Conservation (phyloP, 1,140 invertebrate species). For the Micrasema longulum region DNA sequence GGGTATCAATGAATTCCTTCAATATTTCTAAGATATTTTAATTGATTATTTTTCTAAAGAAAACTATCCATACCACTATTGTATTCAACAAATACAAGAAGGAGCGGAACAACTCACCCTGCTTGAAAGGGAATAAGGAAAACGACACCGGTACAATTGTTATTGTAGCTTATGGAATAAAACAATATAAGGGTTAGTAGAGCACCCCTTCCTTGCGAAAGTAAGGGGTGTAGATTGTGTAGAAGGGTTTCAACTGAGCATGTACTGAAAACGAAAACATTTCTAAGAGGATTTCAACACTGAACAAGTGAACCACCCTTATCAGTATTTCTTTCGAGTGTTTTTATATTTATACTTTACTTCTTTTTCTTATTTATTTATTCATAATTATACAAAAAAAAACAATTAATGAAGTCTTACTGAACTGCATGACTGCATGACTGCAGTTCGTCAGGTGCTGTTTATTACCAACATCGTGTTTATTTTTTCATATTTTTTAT, state of each 20-base stretch:
- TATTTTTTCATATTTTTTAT: no score
- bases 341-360: no score
- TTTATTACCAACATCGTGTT: no score
- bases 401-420: no score
- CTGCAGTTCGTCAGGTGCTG: no score
- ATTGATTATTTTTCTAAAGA: no score
- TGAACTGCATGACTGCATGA: no score
- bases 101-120: neutral
- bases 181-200: conserved; percentile 55
- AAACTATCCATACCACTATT: no score
- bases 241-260: neutral
- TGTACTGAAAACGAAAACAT: conserved; percentile 41
- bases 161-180: conserved; percentile 54
- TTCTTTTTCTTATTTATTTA: no score
- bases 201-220: conserved; percentile 36
- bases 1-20: no score
- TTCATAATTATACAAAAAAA: no score
- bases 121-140: conserved; percentile 9
- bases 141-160: conserved; percentile 31
- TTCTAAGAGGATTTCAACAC: conserved; percentile 24
- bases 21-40: no score
- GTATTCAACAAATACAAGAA: neutral
- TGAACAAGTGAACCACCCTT: neutral
- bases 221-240: conserved; percentile 7
- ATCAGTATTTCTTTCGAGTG: conserved; percentile 10